Conservation (phyloP, 2,888 invertebrate genomes). For the Sinohyriopsis cumingii region DNA sequence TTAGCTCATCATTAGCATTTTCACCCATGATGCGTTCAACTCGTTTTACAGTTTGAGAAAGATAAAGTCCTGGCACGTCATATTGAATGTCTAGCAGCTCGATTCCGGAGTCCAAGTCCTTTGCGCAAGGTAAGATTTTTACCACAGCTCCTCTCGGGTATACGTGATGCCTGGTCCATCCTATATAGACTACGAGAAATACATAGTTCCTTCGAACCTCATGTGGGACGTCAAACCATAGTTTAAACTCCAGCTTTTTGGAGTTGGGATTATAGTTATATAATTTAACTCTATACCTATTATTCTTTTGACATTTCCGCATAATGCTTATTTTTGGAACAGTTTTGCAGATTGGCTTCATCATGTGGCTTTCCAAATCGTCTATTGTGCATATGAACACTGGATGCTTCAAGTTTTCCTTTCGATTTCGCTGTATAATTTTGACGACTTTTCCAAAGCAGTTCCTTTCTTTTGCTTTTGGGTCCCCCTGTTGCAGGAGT, state of each 20-base stretch:
- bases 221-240: conserved; percentile 8
- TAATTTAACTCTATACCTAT: conserved; percentile 9
- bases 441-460: conserved; percentile 15
- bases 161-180: conserved; percentile 12
- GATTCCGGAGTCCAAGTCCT: conserved; percentile 11
- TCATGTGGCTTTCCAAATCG: conserved; percentile 32
- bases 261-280: conserved; percentile 11
- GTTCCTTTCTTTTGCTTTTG: conserved; percentile 6
- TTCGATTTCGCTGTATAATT: conserved; percentile 16
- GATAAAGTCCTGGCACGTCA: conserved; percentile 24
- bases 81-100: conserved; percentile 21
- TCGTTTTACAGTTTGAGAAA: conserved; percentile 8
- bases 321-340: conserved; percentile 27
- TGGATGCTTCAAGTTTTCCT: conserved; percentile 30
- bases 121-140: conserved; percentile 6
- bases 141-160: conserved; percentile 29
- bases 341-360: conserved; percentile 38
- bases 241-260: conserved; percentile 4
- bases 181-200: conserved; percentile 21
- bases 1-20: neutral
- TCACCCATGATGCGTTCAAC: conserved; percentile 1
- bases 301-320: conserved; percentile 1
- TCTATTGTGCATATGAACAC: conserved; percentile 44
- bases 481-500: conserved; percentile 22
- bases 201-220: conserved; percentile 10